These are phyloP conservation scores for Todiramphus saurophagus DNA, from an alignment of 2,113 vertebrate genomes.

Conservation along the genomic window DNA sequence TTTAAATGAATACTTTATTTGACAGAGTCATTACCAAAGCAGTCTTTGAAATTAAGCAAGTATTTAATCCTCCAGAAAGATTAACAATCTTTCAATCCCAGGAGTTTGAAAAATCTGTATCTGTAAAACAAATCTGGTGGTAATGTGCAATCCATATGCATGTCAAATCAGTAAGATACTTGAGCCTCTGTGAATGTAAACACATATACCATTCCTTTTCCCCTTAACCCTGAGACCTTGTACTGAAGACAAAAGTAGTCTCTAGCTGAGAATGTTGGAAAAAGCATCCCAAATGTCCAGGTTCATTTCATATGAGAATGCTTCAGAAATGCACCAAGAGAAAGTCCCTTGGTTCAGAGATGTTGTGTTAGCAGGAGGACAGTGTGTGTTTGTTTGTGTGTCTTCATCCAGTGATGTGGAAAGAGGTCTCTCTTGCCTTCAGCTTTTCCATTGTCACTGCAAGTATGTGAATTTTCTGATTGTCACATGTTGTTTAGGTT, in stretches of 20 bases:
- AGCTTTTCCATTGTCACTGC: not conserved
- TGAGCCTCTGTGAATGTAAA: constrained; percentile 20
- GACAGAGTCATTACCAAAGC: not conserved
- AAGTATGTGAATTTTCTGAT: not conserved
- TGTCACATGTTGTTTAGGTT: not conserved
- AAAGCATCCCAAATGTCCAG: not conserved
- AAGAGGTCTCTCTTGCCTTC: not conserved
- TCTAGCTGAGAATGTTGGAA: not conserved
- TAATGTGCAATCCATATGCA: constrained; percentile 9
- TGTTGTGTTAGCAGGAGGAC: not conserved
- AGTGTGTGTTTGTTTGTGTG: not conserved
- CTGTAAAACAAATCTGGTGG: not conserved
- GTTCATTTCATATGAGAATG: not conserved
- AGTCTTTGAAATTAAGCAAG: not conserved
- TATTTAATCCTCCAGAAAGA: not conserved
- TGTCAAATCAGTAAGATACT: constrained; percentile 33
- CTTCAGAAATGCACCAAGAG: not conserved
- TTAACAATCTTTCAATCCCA: not conserved
- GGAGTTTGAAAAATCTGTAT: not conserved
- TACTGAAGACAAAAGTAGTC: not conserved
- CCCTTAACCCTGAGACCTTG: not conserved
- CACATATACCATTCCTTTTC: not conserved
- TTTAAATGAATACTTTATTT: not conserved
- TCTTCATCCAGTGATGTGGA: not conserved
- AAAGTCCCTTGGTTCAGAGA: not conserved